These are phyloP conservation scores for Orientallactaga bullata DNA, from an alignment of 2,113 vertebrate species.

Conservation along the genomic window DNA sequence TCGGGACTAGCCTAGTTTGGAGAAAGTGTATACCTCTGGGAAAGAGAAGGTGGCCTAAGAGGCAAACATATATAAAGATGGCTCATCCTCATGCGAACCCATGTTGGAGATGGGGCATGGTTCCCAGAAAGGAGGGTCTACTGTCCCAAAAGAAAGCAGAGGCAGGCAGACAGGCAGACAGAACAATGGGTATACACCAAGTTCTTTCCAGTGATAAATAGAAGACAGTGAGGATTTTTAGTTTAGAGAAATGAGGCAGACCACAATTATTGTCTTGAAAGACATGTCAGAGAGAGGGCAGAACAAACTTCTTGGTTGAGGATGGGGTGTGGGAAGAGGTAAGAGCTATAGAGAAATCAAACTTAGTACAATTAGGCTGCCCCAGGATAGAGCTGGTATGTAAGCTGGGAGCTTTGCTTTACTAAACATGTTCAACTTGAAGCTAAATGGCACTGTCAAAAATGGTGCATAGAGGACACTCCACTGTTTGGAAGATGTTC, in stretches of 20 bases:
- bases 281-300: neutral
- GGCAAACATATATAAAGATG: neutral
- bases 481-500: neutral
- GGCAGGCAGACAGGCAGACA: neutral
- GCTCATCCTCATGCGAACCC: neutral
- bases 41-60: neutral
- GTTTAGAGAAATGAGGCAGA: neutral
- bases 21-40: neutral
- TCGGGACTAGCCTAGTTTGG: neutral
- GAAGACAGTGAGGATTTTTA: neutral
- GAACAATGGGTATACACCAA: neutral
- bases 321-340: neutral
- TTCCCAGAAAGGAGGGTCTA: neutral
- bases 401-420: conserved; percentile 10
- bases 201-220: conserved; percentile 1
- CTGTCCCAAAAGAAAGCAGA: neutral
- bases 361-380: neutral
- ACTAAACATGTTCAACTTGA: neutral
- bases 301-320: neutral
- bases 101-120: neutral
- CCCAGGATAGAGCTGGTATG: neutral
- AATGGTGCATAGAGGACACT: neutral
- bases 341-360: neutral
- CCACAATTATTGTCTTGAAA: neutral
- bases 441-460: neutral